Percentiles rank a stretch among this genome's conserved stretches.
Evolutionary conservation across 1,140 invertebrate genomes (phyloP).

Genomic region (Delia radicum): DNA sequence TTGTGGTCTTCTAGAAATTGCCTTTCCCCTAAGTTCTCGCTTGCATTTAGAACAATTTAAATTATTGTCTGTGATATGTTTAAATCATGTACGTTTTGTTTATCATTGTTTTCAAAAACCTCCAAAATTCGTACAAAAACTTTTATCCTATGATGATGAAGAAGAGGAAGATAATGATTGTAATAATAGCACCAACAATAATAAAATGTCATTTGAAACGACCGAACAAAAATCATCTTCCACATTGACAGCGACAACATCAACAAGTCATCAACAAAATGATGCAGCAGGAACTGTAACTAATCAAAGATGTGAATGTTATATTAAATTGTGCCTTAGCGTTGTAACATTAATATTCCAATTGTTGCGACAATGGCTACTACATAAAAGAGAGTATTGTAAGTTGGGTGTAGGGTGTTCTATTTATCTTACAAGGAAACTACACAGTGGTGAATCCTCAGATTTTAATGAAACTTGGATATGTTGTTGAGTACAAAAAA

Average conservation of each 20-base stretch:
- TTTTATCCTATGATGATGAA: constrained; percentile 34
- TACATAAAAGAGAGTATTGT: constrained; percentile 36
- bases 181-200: not conserved
- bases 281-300: not conserved
- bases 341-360: constrained; percentile 48
- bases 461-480: too few species aligned
- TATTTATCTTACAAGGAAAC: too few species aligned
- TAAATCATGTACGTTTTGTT: constrained; percentile 45
- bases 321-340: constrained; percentile 47
- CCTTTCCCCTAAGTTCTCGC: constrained; percentile 35
- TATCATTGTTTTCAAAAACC: constrained; percentile 42
- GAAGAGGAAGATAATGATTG: constrained; percentile 28
- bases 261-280: not conserved
- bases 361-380: constrained; percentile 44
- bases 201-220: not conserved
- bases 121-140: constrained; percentile 36
- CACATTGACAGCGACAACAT: not conserved
- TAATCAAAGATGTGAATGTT: constrained; percentile 40
- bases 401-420: not conserved
- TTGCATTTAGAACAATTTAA: constrained; percentile 36
- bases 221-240: not conserved
- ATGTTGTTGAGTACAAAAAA: too few species aligned
- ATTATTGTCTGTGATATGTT: constrained; percentile 36
- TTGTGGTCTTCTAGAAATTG: constrained; percentile 42
- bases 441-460: too few species aligned